These are phyloP conservation scores for Ichneumoninae sp. DNA, from an alignment of 2,888 invertebrate genomes.

Conservation along the genomic window DNA sequence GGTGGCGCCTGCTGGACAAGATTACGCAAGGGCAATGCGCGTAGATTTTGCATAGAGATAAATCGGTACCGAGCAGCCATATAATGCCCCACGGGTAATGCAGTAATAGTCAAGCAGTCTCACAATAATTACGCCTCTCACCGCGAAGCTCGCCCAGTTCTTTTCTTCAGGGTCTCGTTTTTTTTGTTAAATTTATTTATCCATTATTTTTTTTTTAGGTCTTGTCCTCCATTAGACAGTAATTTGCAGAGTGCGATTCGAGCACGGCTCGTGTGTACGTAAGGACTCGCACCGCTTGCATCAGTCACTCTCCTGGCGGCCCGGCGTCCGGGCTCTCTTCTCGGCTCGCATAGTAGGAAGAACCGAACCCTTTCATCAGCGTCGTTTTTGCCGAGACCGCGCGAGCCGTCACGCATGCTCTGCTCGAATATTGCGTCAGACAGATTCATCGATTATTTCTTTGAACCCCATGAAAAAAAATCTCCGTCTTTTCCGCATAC, in stretches of 20 bases:
- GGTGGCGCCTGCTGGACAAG: conserved; percentile 62
- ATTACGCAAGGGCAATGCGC: conserved; percentile 62
- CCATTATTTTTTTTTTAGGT: conserved; percentile 16
- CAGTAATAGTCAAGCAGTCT: conserved; percentile 33
- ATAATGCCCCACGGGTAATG: conserved; percentile 28
- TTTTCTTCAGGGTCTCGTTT: conserved; percentile 42
- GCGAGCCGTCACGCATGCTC: conserved; percentile 15
- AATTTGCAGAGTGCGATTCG: conserved; percentile 28
- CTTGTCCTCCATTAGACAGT: conserved; percentile 39
- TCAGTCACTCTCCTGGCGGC: conserved; percentile 26
- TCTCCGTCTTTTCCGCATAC: not conserved
- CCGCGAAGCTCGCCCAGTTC: conserved; percentile 4
- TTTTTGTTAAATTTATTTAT: conserved; percentile 26
- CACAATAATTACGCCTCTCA: conserved; percentile 52
- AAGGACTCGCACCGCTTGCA: conserved; percentile 52
- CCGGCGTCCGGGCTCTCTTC: conserved; percentile 6
- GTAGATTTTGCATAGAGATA: conserved; percentile 58
- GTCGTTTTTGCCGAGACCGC: not conserved
- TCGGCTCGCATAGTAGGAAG: conserved; percentile 33
- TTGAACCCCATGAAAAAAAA: not conserved
- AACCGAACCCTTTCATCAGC: conserved; percentile 35
- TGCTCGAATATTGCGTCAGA: conserved; percentile 51
- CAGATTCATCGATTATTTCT: conserved; percentile 18
- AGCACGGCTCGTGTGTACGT: not conserved
- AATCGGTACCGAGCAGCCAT: not conserved